Conservation (phyloP, 2,113 vertebrate species). For the Coracopsis vasa region DNA sequence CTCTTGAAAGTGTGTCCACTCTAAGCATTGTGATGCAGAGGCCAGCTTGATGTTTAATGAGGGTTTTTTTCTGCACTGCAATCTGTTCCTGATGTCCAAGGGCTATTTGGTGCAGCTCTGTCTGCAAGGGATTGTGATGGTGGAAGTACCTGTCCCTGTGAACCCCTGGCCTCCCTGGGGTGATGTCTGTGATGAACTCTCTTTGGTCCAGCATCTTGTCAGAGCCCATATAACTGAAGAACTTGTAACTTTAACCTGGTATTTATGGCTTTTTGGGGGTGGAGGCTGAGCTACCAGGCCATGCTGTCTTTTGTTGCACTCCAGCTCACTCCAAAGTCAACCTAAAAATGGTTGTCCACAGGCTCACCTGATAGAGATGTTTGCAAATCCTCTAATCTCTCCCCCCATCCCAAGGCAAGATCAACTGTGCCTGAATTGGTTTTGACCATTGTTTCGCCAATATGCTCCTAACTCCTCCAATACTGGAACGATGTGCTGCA, state of each 20-base stretch:
- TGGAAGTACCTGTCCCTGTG: background rate
- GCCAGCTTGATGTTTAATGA: background rate
- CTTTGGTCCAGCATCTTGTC: background rate
- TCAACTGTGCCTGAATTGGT: background rate
- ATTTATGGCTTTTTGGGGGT: background rate
- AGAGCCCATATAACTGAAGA: background rate
- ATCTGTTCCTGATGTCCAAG: background rate
- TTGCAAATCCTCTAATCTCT: background rate
- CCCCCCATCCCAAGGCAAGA: background rate
- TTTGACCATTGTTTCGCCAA: background rate
- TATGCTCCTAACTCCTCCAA: background rate
- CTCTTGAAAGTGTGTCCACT: background rate
- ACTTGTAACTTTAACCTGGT: background rate
- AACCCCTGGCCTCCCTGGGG: background rate
- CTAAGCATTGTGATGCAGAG: accelerated
- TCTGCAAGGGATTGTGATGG: background rate
- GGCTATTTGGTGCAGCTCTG: background rate
- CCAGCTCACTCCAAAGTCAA: background rate
- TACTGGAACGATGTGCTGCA: background rate
- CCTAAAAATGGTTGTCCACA: background rate
- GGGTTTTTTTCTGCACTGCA: background rate
- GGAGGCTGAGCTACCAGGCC: background rate
- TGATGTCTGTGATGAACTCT: background rate
- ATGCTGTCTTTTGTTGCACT: accelerated
- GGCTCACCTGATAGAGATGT: background rate